Percentiles rank a stretch among this genome's conserved stretches.
Evolutionary conservation across 2,888 invertebrate genomes (phyloP).

Genomic region (Ectobius pallidus): DNA sequence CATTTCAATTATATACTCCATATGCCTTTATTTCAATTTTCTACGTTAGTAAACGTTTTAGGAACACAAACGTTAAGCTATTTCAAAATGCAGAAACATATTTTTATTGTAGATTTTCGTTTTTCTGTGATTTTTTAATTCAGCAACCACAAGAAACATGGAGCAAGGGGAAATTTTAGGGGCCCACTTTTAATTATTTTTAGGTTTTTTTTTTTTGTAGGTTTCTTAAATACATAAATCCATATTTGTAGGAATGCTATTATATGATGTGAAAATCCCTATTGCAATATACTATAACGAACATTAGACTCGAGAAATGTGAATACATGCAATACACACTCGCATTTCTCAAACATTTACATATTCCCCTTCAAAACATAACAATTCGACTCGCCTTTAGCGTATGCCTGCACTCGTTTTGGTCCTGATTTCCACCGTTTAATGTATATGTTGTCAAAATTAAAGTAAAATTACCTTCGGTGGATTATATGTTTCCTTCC

Average conservation of each 20-base stretch:
- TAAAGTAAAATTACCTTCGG: too few species aligned
- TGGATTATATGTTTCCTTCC: too few species aligned
- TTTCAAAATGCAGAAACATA: slow-evolving; percentile 38
- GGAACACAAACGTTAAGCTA: slow-evolving; percentile 40
- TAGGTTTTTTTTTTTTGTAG: slow-evolving; percentile 22
- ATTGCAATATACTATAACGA: slow-evolving; percentile 27
- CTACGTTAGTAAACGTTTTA: slow-evolving; percentile 40
- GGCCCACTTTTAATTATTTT: slow-evolving; percentile 36
- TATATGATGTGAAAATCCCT: slow-evolving; percentile 31
- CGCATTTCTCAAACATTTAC: slow-evolving; percentile 28
- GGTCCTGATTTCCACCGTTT: too few species aligned
- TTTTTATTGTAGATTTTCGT: slow-evolving; percentile 13
- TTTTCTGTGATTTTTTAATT: slow-evolving; percentile 10
- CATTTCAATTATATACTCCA: slow-evolving; percentile 33
- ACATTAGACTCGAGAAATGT: slow-evolving; percentile 18
- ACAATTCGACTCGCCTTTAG: neutral
- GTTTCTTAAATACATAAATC: slow-evolving; percentile 35
- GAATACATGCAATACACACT: slow-evolving; percentile 2
- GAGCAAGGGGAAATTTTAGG: slow-evolving; percentile 31
- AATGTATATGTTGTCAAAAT: too few species aligned
- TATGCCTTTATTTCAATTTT: slow-evolving; percentile 42
- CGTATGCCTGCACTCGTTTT: slow-evolving; percentile 20
- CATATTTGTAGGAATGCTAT: slow-evolving; percentile 36
- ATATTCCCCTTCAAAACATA: too few species aligned
- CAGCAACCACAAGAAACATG: slow-evolving; percentile 29